These are phyloP conservation scores for Heterohyrax brucei DNA, from an alignment of 2,797 vertebrate species.

Conservation along the genomic window DNA sequence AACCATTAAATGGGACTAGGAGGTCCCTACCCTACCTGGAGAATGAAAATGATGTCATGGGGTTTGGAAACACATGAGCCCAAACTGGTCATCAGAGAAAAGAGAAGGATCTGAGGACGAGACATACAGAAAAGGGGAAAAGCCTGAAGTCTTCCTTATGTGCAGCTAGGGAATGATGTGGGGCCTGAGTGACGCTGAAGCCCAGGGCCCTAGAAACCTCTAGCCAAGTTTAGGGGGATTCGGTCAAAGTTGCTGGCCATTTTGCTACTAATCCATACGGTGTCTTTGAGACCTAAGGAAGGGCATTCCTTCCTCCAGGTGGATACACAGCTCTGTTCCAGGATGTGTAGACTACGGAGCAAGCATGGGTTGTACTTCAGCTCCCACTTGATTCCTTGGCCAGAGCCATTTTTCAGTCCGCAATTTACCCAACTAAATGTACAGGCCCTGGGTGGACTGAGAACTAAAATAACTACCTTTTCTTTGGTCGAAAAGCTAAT, in stretches of 20 bases:
- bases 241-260: not conserved
- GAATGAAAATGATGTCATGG: not conserved
- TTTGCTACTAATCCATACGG: not conserved
- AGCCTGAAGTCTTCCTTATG: not conserved
- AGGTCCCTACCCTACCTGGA: not conserved
- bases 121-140: not conserved
- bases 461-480: slow-evolving; percentile 28
- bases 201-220: not conserved
- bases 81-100: not conserved
- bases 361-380: not conserved
- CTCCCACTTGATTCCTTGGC: not conserved
- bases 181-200: not conserved
- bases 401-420: not conserved
- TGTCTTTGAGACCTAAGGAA: slow-evolving; percentile 40
- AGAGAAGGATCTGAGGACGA: not conserved
- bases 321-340: not conserved
- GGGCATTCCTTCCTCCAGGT: not conserved
- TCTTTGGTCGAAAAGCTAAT: slow-evolving; percentile 62
- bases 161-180: not conserved
- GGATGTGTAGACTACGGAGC: not conserved
- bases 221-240: not conserved
- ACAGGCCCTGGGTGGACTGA: not conserved
- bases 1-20: not conserved
- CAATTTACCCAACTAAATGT: not conserved
- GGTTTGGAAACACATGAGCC: not conserved